A percentile compares a stretch with the other conserved stretches of the same genome.
These are phyloP conservation scores for Coptodon bakossiorum DNA, from an alignment of 2,113 vertebrate species.

Conservation along the genomic window DNA sequence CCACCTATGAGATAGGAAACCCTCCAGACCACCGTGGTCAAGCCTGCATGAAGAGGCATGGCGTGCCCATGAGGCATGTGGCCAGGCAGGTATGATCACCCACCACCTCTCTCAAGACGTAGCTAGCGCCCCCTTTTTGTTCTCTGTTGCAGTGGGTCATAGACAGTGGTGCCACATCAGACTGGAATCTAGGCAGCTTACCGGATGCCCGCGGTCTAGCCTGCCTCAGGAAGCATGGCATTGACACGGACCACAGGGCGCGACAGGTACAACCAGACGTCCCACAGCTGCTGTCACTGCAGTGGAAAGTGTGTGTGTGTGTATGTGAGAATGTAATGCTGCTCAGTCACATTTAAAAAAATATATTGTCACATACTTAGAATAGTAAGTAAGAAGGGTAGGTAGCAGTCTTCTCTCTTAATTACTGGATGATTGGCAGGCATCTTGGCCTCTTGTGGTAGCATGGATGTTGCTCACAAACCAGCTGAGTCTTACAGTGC, in stretches of 20 bases:
- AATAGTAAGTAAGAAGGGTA: neutral
- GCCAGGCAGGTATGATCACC: constrained; percentile 89
- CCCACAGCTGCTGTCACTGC: neutral
- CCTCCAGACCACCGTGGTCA: constrained; percentile 90
- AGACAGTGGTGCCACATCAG: constrained; percentile 93
- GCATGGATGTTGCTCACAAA: neutral
- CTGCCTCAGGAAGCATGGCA: constrained; percentile 87
- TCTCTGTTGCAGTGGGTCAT: constrained; percentile 95
- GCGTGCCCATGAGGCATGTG: constrained; percentile 83
- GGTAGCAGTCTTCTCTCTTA: neutral
- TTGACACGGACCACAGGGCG: constrained; percentile 88
- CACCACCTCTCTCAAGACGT: constrained; percentile 36
- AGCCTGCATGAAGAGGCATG: constrained; percentile 89
- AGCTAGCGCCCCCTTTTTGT: constrained; percentile 69
- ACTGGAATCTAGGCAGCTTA: constrained; percentile 91
- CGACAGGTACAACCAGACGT: constrained; percentile 84
- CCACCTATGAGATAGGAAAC: constrained; percentile 93
- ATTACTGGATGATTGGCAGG: neutral
- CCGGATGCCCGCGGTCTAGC: constrained; percentile 87
- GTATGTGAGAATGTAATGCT: neutral
- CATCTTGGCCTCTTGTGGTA: neutral
- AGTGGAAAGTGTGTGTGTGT: neutral
- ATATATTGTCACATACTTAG: neutral
- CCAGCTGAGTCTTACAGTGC: neutral
- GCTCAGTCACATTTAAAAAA: neutral